Evolutionary conservation across 2,888 invertebrate genomes (phyloP).

Genomic region (Sarcophaga carnaria): DNA sequence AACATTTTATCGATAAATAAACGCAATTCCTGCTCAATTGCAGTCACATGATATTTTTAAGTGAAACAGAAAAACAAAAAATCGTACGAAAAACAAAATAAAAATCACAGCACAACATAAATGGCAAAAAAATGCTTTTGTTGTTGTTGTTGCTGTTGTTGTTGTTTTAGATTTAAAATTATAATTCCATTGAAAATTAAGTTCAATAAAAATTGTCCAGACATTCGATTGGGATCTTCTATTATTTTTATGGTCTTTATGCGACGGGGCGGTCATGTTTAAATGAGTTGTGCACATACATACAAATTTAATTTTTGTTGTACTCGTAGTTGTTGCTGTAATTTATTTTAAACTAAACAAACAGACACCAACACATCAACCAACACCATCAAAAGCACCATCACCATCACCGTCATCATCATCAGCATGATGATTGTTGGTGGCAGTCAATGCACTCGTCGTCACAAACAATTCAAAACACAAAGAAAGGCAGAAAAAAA

Average conservation of each 20-base stretch:
- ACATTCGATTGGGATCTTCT: constrained; percentile 64
- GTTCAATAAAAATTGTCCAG: constrained; percentile 64
- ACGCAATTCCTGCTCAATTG: neutral
- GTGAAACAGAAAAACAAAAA: constrained; percentile 11
- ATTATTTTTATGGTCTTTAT: constrained; percentile 24
- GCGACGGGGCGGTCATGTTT: constrained; percentile 25
- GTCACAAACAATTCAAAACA: too few relatives aligned
- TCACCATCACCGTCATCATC: neutral
- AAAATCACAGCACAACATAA: constrained; percentile 34
- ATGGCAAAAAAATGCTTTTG: neutral
- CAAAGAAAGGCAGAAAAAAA: neutral
- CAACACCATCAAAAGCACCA: neutral
- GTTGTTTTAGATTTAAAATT: constrained; percentile 31
- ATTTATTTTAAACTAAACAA: constrained; percentile 9
- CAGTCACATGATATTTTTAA: constrained; percentile 2
- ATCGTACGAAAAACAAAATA: constrained; percentile 3
- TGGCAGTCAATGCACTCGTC: constrained; percentile 34
- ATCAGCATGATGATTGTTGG: neutral
- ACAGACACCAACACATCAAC: neutral
- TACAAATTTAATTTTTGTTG: constrained; percentile 14
- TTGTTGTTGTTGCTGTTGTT: neutral
- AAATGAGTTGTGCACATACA: constrained; percentile 39
- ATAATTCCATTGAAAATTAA: constrained; percentile 59
- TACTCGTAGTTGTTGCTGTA: constrained; percentile 2
- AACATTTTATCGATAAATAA: too few relatives aligned